Evolutionary conservation across 1,140 invertebrate genomes (phyloP).

Genomic region (Amyelois transitella): DNA sequence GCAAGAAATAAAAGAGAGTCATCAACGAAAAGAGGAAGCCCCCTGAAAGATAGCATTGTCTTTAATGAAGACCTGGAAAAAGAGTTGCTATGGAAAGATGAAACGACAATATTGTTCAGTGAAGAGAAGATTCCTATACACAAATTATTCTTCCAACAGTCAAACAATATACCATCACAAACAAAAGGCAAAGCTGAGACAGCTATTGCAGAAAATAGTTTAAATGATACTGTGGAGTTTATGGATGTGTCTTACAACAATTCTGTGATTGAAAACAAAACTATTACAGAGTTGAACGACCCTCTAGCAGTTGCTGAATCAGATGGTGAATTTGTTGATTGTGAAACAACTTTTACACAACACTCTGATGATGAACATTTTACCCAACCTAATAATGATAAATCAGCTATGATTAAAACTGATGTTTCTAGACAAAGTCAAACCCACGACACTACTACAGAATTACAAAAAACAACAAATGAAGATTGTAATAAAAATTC

Average conservation of each 20-base stretch:
- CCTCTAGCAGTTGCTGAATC: slow-evolving; percentile 27
- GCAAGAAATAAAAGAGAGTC: slow-evolving; percentile 27
- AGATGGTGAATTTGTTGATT: slow-evolving; percentile 59
- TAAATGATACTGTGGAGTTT: slow-evolving; percentile 41
- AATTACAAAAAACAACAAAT: background rate
- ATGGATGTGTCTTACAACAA: slow-evolving; percentile 58
- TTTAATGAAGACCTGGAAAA: slow-evolving; percentile 61
- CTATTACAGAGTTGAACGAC: slow-evolving; percentile 21
- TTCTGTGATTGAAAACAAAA: slow-evolving; percentile 30
- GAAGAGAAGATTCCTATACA: slow-evolving; percentile 58
- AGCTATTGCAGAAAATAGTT: slow-evolving; percentile 7
- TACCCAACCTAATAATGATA: background rate
- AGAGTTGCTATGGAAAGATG: slow-evolving; percentile 63
- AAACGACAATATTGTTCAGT: slow-evolving; percentile 53
- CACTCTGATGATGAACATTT: background rate
- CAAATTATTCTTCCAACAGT: slow-evolving; percentile 41
- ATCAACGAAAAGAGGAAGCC: slow-evolving; percentile 42
- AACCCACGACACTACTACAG: background rate
- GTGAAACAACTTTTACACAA: slow-evolving; percentile 50
- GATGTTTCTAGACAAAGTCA: background rate
- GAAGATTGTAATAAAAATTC: background rate
- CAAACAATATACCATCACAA: background rate
- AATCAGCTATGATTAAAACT: background rate
- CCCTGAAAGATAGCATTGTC: slow-evolving; percentile 49
- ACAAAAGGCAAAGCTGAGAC: background rate